Base-by-base conservation (phyloP, 1,140 invertebrate genomes). In the Colletes gigas region DNA sequence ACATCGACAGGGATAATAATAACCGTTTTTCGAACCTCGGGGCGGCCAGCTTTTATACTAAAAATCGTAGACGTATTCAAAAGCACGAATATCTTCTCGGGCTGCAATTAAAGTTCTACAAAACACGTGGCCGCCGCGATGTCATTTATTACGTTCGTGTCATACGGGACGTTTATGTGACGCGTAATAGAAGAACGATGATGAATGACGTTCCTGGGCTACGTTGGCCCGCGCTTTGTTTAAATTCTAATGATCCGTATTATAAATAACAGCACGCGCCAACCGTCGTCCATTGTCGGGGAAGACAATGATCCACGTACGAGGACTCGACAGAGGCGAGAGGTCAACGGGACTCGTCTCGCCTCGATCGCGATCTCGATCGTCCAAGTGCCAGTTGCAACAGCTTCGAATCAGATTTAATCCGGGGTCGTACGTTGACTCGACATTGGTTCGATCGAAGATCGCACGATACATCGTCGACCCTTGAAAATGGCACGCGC, bases 261-360 rank as follows among this genome's bases (percentile, higher is more conserved):
- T 82, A 73, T 85, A 86, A 86, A 85, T 86, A 82, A 78, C 84
- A 84, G 80, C 84, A 86, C 84, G 84, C 82, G 81, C 70, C 68
- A 81, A 81, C 62, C 72, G 72, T 77, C 62, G 69, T 44, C 78
- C 77, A 87, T 86, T 78, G 81, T 81, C 63, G 75, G 47, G 55
- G 41, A 12, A 78, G 80, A 86, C 72, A 77, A 74, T 77, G 78
- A 81, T 77, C 65, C 68, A 19, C 70, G 83, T 67, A 68, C 62
- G 75, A 19, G 57, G 39, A 30, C 15, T 44, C 19, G 9, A 21
- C 55, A 15, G 70, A 73, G 80, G 60, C 44, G 72, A 86, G 39
- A 68, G 83, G 84, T 87, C 84, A 86, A 86, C 78, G 73, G 73
- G 82, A 78, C 81, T 50, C 84, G 84, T 71, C 68, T 83, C 67